Percentiles rank a stretch among this genome's conserved stretches.
Conservation (phyloP, 2,888 invertebrate species). For the Alloplasta piceator region DNA sequence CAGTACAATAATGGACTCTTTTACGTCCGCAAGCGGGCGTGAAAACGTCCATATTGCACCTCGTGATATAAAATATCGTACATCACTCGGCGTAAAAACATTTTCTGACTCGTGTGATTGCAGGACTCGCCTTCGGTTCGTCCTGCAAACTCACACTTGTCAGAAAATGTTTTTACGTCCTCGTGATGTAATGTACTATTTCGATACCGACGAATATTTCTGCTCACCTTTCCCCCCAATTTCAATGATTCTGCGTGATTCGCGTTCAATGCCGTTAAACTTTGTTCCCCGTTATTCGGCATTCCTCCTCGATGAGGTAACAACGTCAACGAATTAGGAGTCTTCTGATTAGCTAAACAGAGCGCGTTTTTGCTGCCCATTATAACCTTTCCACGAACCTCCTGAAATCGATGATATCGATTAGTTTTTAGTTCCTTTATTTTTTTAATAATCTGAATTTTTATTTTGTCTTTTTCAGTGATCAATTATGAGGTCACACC, state of each 20-base stretch:
- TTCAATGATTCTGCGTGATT: constrained; percentile 70
- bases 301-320: constrained; percentile 71
- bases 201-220: no score
- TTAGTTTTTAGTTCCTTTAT: not conserved
- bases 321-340: constrained; percentile 71
- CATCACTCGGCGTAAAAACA: no score
- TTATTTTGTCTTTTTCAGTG: not conserved
- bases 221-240: constrained; percentile 71
- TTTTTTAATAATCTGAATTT: not conserved
- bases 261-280: constrained; percentile 67
- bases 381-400: constrained; percentile 80
- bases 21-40: no score
- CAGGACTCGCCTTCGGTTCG: no score
- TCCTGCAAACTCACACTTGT: no score
- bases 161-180: no score
- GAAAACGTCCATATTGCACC: no score
- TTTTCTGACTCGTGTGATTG: no score
- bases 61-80: no score
- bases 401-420: constrained; percentile 69
- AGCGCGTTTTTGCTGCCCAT: constrained; percentile 77
- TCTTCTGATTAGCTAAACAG: constrained; percentile 74
- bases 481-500: not conserved
- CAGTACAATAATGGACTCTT: no score
- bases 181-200: no score
- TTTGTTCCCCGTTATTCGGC: constrained; percentile 76